These are phyloP conservation scores for Bathynomus jamesi DNA, from an alignment of 1,140 invertebrate genomes.

Conservation along the genomic window DNA sequence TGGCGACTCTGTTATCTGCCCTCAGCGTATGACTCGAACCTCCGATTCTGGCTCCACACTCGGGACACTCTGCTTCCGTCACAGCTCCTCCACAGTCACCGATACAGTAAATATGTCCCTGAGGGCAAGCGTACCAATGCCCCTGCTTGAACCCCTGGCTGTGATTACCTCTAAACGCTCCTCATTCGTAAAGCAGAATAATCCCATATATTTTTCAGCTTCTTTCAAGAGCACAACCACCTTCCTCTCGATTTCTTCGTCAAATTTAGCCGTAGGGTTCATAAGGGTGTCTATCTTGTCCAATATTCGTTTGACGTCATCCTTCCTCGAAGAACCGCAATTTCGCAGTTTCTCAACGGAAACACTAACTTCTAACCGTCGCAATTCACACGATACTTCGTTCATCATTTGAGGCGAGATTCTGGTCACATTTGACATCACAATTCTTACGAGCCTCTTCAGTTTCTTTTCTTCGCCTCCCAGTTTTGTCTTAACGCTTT, in stretches of 20 bases:
- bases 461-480: too few relatives aligned
- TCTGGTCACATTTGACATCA: too few relatives aligned
- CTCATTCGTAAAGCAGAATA: slow-evolving; percentile 45
- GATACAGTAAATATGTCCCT: slow-evolving; percentile 63
- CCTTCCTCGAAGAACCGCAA: too few relatives aligned
- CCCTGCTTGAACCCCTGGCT: slow-evolving; percentile 56
- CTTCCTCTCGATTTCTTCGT: slow-evolving; percentile 19
- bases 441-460: too few relatives aligned
- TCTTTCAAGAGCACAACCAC: slow-evolving; percentile 35
- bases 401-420: too few relatives aligned
- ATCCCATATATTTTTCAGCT: slow-evolving; percentile 20
- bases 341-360: too few relatives aligned
- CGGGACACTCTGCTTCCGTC: slow-evolving; percentile 52
- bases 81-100: slow-evolving; percentile 63
- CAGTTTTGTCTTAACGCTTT: too few relatives aligned
- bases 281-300: slow-evolving; percentile 12
- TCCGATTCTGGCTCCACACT: slow-evolving; percentile 56
- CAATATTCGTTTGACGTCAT: too few relatives aligned
- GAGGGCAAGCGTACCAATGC: slow-evolving; percentile 66
- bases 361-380: too few relatives aligned
- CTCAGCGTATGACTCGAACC: slow-evolving; percentile 52
- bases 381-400: too few relatives aligned
- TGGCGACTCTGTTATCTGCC: slow-evolving; percentile 48
- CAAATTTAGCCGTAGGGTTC: slow-evolving; percentile 19
- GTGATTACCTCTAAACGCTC: slow-evolving; percentile 53